These are phyloP conservation scores for Saguinus imperator DNA, from an alignment of 2,113 vertebrate species.

Conservation along the genomic window DNA sequence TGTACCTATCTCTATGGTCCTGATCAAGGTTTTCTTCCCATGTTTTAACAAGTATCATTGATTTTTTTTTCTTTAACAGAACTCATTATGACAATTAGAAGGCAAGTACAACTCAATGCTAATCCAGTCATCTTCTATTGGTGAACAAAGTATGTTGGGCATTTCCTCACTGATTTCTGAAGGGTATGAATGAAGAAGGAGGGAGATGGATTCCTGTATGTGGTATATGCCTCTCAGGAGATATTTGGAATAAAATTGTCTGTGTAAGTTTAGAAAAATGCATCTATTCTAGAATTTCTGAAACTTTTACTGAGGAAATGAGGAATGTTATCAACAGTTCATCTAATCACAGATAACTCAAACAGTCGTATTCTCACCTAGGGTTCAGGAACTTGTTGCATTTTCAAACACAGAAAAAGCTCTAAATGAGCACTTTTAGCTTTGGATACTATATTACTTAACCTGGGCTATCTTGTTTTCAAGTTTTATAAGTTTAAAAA, in stretches of 20 bases:
- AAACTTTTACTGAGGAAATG: background rate
- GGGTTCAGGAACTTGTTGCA: background rate
- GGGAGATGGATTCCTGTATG: background rate
- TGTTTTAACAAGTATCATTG: background rate
- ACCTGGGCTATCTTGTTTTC: background rate
- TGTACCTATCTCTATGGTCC: background rate
- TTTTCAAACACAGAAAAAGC: background rate
- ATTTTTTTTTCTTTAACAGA: background rate
- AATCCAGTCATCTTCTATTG: background rate
- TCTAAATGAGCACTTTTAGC: background rate
- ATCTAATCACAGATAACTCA: background rate
- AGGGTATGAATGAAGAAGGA: too few relatives aligned
- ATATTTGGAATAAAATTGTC: background rate
- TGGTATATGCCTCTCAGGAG: background rate
- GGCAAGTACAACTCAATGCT: background rate
- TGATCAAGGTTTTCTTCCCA: background rate
- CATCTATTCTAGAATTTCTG: background rate
- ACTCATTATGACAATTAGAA: background rate
- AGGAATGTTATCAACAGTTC: background rate
- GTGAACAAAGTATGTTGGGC: background rate
- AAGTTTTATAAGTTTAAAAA: background rate
- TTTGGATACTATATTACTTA: background rate
- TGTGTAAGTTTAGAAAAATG: background rate
- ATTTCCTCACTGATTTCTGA: background rate
- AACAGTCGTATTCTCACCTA: background rate